Conservation (phyloP, 2,113 vertebrate species). For the Xenopus laevis region DNA sequence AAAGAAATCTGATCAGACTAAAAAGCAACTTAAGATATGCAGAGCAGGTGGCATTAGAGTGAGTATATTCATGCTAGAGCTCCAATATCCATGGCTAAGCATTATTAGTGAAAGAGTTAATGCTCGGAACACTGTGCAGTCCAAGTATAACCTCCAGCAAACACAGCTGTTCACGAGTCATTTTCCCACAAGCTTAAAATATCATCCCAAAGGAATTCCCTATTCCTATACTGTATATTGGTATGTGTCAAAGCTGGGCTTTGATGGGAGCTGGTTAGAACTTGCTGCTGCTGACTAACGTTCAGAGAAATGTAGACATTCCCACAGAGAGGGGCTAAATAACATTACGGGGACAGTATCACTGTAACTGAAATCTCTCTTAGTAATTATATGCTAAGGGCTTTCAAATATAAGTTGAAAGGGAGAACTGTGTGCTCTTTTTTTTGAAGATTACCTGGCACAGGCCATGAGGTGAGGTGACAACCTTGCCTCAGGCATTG, state of each 20-base stretch:
- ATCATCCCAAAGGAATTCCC: slow-evolving; percentile 14
- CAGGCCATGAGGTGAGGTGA: too few species aligned
- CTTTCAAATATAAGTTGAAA: too few species aligned
- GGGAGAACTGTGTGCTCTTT: too few species aligned
- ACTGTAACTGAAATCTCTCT: too few species aligned
- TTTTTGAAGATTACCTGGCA: too few species aligned
- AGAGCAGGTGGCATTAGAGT: slow-evolving; percentile 3
- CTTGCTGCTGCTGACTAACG: neutral
- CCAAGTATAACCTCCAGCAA: slow-evolving; percentile 3
- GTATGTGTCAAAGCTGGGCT: neutral
- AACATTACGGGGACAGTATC: too few species aligned
- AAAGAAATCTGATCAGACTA: neutral
- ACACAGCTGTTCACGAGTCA: slow-evolving; percentile 15
- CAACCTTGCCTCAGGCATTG: too few species aligned
- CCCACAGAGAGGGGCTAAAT: too few species aligned
- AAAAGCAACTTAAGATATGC: neutral
- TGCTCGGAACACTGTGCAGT: neutral
- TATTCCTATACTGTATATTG: neutral
- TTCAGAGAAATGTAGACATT: neutral
- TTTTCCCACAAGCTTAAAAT: slow-evolving; percentile 32
- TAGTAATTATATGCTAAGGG: too few species aligned
- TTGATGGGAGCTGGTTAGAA: neutral
- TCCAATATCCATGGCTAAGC: slow-evolving; percentile 10
- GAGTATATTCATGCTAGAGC: neutral
- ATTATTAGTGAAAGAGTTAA: slow-evolving; percentile 5